These are phyloP conservation scores for Nerophis lumbriciformis DNA, from an alignment of 2,113 vertebrate genomes.

Conservation along the genomic window DNA sequence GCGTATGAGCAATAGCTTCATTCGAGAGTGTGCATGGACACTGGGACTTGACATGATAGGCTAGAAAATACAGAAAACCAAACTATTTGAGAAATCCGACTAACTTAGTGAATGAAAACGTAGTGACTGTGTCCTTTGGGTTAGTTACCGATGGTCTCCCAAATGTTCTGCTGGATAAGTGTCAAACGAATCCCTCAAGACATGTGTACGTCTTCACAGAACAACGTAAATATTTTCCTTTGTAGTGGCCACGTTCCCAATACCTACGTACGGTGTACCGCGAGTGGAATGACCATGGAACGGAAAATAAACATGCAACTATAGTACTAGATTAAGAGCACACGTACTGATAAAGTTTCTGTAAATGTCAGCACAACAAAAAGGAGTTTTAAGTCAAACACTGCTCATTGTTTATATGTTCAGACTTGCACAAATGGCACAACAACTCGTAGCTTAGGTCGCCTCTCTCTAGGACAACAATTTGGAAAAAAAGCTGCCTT, in stretches of 20 bases:
- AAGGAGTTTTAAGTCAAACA: background rate
- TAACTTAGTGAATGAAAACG: too few relatives aligned
- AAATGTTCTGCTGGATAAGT: background rate
- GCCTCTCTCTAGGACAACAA: constrained; percentile 1
- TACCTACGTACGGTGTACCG: background rate
- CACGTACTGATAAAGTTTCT: background rate
- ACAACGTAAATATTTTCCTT: background rate
- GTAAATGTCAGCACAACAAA: background rate
- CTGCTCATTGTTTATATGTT: constrained; percentile 1
- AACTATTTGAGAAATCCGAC: too few relatives aligned
- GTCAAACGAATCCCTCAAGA: background rate
- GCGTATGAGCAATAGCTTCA: too few relatives aligned
- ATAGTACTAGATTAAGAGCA: background rate
- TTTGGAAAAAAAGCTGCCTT: constrained; percentile 17
- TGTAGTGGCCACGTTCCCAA: too few relatives aligned
- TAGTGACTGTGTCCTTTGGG: too few relatives aligned
- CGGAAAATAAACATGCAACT: background rate
- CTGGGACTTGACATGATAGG: too few relatives aligned
- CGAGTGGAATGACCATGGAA: background rate
- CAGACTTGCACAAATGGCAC: constrained; percentile 1
- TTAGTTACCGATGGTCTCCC: constrained; percentile 1
- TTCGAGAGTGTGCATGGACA: too few relatives aligned
- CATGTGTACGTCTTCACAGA: background rate
- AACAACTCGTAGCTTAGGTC: background rate
- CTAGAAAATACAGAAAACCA: too few relatives aligned